Base-by-base conservation (phyloP, 2,113 vertebrate genomes). In the Andinoacara biseriatus region DNA sequence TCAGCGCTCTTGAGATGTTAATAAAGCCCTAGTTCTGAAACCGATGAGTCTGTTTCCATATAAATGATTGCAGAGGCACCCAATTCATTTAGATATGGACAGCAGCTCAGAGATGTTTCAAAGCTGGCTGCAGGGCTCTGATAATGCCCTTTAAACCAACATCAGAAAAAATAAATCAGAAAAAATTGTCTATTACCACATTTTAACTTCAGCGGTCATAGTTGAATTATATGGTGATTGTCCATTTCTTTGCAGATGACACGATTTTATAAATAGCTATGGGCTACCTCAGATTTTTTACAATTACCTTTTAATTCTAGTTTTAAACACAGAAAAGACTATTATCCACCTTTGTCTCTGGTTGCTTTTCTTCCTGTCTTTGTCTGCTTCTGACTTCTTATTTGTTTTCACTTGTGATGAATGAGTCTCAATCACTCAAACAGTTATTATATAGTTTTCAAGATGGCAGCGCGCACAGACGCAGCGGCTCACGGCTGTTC, bases 341-440 rank as follows among this genome's bases (percentile, higher is more conserved):
- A 14, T 26, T 26, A 67, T 67, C 43, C 63, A 67, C 0, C 40
- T 0, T 22, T 67, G 63, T 9, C 14, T 67, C 46, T 17, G 14
- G 46, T 49, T 46, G 4, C 43, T 46, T 49, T 49, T 17, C 46
- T 2, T 49, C 5, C 38, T 10, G 43, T 46, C 3, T 46, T 67
- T 2, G 38, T 24, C 38, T 46, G 8, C 38, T 3, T 5, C 0
- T 7, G 0, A 40, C 38, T 40, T 11, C 10, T 38, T 40, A 10
- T 10, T 40, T 40, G 10, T 2, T 40, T 40, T 40, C 10, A 40
- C 38, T 10, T 40, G 38, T 1, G 6, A 10, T 43, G 40, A 40
- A 40, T 40, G 40, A 40, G 40, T 11, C 40, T 40, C 40, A 10
- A 40, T 11, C 38, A 40, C 10, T 40, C 10, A 40, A 11, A 2